Evolutionary conservation across 1,140 invertebrate species (phyloP).

Genomic region (Agraylea sexmaculata): DNA sequence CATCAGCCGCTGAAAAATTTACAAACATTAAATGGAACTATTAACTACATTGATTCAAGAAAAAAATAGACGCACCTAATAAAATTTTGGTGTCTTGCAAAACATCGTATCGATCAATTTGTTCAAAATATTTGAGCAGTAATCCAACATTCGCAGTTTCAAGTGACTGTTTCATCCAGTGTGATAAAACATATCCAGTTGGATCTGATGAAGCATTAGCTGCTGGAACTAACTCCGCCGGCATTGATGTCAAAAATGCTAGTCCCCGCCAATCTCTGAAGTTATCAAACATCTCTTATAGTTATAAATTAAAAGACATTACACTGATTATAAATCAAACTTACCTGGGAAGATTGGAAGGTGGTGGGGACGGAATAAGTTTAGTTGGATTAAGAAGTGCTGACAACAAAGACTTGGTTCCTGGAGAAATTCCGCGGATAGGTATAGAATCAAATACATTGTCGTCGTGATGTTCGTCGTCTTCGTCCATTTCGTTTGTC

Average conservation of each 20-base stretch:
- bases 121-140: constrained; percentile 40
- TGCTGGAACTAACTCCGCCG: constrained; percentile 28
- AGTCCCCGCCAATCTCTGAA: constrained; percentile 57
- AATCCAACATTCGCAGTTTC: constrained; percentile 35
- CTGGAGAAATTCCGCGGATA: no score
- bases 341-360: no score
- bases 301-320: no score
- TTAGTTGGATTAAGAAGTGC: no score
- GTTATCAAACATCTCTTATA: no score
- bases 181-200: constrained; percentile 37
- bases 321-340: no score
- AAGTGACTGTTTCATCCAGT: constrained; percentile 32
- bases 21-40: neutral
- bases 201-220: constrained; percentile 39
- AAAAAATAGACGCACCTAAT: constrained; percentile 38
- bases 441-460: no score
- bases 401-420: no score
- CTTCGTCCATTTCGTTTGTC: no score
- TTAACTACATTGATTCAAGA: constrained; percentile 1
- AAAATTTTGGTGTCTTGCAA: constrained; percentile 43
- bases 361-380: no score
- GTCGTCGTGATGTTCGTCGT: no score
- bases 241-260: constrained; percentile 38
- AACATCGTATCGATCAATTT: constrained; percentile 55
- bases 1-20: constrained; percentile 11